Percentiles rank a stretch among this genome's conserved stretches.
phyloP scores from a whole-genome alignment of 2,888 invertebrate genomes.

The Sepiola atlantica region DNA sequence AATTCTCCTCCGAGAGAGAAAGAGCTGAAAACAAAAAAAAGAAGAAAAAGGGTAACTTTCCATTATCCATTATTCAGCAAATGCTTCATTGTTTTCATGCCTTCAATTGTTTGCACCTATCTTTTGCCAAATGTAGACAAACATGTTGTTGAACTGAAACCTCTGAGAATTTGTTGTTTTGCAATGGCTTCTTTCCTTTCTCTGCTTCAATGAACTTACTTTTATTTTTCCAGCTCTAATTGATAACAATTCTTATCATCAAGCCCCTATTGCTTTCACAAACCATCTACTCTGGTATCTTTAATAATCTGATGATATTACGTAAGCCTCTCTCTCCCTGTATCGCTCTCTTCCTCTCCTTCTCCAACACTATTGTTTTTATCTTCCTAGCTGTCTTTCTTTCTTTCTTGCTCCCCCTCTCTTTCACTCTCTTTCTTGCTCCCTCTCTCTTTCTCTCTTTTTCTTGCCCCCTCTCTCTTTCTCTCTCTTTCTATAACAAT shows the following conservation, averaged over 20 bases:
- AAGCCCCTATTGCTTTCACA: not conserved
- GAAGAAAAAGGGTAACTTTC: not conserved
- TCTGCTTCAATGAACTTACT: not conserved
- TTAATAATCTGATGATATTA: not conserved
- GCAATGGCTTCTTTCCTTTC: not conserved
- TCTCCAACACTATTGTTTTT: too few species aligned
- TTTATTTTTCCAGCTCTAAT: not conserved
- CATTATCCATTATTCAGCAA: not conserved
- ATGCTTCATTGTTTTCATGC: conserved; percentile 1
- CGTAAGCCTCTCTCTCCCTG: not conserved
- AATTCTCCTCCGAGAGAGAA: not conserved
- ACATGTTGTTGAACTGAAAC: conserved; percentile 32
- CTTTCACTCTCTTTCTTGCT: too few species aligned
- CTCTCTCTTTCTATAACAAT: too few species aligned
- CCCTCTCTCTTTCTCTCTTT: too few species aligned
- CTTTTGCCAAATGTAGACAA: conserved; percentile 11
- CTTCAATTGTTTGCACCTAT: not conserved
- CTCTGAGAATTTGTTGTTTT: not conserved
- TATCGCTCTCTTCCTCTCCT: not conserved
- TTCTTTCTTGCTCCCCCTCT: too few species aligned
- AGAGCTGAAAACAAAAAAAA: not conserved
- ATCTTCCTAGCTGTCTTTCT: too few species aligned
- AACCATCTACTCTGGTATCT: not conserved
- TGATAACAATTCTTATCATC: not conserved
- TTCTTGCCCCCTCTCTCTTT: too few species aligned